Conservation (phyloP, 2,113 vertebrate genomes). For the Pithys albifrons region DNA sequence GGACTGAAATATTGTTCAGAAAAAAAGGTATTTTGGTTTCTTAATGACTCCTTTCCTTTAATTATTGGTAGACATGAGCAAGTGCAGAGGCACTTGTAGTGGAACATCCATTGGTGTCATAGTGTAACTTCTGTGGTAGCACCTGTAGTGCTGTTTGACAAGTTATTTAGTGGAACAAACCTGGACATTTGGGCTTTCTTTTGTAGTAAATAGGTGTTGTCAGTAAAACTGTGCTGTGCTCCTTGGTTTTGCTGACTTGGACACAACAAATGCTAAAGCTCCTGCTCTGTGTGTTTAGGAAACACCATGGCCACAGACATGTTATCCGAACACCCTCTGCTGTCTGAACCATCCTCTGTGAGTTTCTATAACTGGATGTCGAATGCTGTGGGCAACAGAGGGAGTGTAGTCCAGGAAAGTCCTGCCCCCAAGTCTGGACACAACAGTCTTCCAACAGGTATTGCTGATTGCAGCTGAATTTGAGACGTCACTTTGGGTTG, state of each 20-base stretch:
- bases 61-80: background rate
- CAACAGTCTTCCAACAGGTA: constrained; percentile 94
- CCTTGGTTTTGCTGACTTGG: background rate
- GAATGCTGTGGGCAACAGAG: constrained; percentile 92
- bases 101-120: background rate
- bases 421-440: constrained; percentile 86
- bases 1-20: constrained; percentile 31
- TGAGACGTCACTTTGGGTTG: background rate
- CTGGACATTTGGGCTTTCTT: background rate
- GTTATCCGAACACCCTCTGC: constrained; percentile 92
- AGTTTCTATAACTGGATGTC: constrained; percentile 99
- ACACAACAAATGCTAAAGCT: background rate
- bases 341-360: constrained; percentile 93
- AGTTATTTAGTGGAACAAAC: background rate
- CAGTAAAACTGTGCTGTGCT: background rate
- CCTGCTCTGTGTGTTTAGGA: constrained; percentile 67
- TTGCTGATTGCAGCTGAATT: background rate
- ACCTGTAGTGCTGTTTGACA: background rate
- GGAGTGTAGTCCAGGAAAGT: constrained; percentile 85
- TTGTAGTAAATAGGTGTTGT: background rate
- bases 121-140: background rate
- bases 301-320: constrained; percentile 88
- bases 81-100: background rate
- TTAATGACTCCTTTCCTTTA: background rate
- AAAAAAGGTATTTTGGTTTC: constrained; percentile 37